Evolutionary conservation across 1,140 invertebrate genomes (phyloP), one percentile per base, ranked within the genome.

Genomic region (Venturia canescens): DNA sequence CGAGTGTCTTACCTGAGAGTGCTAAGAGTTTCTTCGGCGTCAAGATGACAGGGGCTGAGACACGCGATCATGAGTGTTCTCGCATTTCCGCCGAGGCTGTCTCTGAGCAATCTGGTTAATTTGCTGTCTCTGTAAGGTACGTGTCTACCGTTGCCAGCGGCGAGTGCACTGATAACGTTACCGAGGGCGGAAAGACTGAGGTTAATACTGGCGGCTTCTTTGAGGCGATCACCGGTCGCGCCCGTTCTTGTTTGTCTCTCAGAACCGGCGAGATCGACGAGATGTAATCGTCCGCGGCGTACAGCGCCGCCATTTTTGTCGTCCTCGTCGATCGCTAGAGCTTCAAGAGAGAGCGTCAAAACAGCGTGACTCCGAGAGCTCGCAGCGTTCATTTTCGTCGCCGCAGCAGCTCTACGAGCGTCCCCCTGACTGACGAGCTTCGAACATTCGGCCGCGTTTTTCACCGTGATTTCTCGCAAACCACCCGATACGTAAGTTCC

Each of bases 101-200:
- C 95, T 91, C 98, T 96, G 66, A 99, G 91, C 0, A 99, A 90
- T 80, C 98, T 89, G 0, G 98, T 99, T 0, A 99, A 91, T 91
- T 99, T 99, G n/a, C 97, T 98, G 88, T 99, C 98, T 75, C 97
- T 92, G 88, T 98, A 99, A 0, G 98, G 98, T 79, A 99, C 96
- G 87, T 99, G 97, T 88, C 96, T 95, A n/a, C 96, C 94, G 92
- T 98, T 96, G 1, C 96, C 96, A 89, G 96, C 97, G 0, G 98
- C 98, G 50, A 99, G 90, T 0, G 98, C 97, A 16, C 97, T 98
- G 78, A 99, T 99, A 0, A 99, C 98, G 92, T 99, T 99, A 18
- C 98, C 98, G 57, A 99, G 90, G 0, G 98, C 98, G 15, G 97
- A 98, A 18, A 99, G 91, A 9, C 97, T 98, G n/a, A 99, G 90